These are phyloP conservation scores for Peromyscus leucopus DNA, from an alignment of 2,113 vertebrate species.

Conservation along the genomic window DNA sequence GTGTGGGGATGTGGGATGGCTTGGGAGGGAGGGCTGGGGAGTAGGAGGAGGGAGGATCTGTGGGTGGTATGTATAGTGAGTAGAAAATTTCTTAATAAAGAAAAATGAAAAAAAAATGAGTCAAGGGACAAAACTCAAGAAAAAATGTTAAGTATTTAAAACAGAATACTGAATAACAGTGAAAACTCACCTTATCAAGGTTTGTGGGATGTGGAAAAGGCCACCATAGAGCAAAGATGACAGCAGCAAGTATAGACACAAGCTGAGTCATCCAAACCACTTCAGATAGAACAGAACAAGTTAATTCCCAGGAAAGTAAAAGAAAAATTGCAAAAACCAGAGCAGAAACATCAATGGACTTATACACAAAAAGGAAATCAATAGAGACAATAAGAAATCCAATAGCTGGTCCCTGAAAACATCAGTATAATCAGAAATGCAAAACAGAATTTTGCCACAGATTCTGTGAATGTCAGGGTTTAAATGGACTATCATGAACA, in stretches of 20 bases:
- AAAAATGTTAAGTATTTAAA: background rate
- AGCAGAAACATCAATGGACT: background rate
- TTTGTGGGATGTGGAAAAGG: background rate
- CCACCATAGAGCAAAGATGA: background rate
- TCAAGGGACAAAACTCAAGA: background rate
- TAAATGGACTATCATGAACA: background rate
- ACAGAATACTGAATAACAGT: background rate
- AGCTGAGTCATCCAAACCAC: background rate
- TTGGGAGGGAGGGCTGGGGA: no score
- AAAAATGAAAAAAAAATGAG: no score
- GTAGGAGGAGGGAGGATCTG: no score
- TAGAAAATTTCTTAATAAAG: no score
- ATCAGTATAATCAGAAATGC: background rate
- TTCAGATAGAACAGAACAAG: background rate
- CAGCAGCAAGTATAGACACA: no score
- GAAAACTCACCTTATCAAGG: background rate
- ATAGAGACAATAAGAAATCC: background rate
- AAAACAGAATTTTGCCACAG: background rate
- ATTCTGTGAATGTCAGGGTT: background rate
- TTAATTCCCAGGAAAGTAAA: background rate
- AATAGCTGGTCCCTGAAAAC: background rate
- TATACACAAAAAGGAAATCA: background rate
- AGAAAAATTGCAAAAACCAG: background rate
- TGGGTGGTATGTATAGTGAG: no score
- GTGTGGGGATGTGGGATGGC: no score